Evolutionary conservation across 2,113 vertebrate genomes (phyloP), one percentile per base, ranked within the genome.

Genomic region (Capricornis sumatraensis): DNA sequence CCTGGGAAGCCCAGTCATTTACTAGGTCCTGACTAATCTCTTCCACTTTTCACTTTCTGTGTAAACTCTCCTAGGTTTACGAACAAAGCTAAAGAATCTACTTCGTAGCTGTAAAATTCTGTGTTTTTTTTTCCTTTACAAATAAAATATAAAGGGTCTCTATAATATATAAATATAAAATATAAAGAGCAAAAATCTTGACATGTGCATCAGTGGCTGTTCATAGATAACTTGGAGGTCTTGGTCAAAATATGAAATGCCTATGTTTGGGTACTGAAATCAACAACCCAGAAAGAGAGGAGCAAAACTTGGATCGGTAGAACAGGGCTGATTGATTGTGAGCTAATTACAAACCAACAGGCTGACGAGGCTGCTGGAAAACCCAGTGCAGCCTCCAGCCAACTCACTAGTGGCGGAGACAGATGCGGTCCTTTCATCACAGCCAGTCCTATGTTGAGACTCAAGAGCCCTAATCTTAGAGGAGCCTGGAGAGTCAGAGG

Each of bases 91-190:
- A 60, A 91, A 91, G 13, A 15, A 62, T 33, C 92, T 47, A 50
- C 28, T 30, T 33, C 36, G 0, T 55, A 84, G 12, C 52, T 83
- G 6, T 92, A 82, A 81, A 92, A 84, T 94, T 57, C 33, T 50
- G 10, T 28, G 2, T 2, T 30, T 86, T 36, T 91, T 36, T 91
- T 67, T 45, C 30, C 85, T 87, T 67, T 33, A 86, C 30, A 84
- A 90, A 87, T 92, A 43, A 53, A 93, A 91, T 91, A 95, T 43
- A 52, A 94, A 94, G 23, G 2, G 1, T 88, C 62, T 97, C n/a
- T 87, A 36, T 36, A 71, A 36, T 36, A 36, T 36, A 71, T 36
- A 36, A 36, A 36, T 21, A 36, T 67, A 21, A 36, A 36, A 11
- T 36, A 67, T 71, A 71, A 71, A 71, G 21, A 45, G 13, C 88